phyloP scores from a whole-genome alignment of 1,140 invertebrate genomes.

The Sycophaga agraensis region DNA sequence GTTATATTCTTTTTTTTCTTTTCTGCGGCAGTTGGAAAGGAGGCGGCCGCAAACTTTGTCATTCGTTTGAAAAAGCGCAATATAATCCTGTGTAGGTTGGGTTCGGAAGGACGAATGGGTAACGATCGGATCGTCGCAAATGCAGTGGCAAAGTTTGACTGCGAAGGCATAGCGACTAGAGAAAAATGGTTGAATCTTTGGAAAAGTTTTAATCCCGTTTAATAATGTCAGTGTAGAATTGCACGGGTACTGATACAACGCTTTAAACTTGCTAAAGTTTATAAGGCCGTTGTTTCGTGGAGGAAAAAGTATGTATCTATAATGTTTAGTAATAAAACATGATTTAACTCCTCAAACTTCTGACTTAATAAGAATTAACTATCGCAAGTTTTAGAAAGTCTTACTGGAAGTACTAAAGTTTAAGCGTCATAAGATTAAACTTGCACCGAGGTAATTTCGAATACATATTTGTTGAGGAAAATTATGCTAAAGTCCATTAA shows the following conservation, averaged over 20 bases:
- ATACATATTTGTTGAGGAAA: neutral
- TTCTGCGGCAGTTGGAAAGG: no score
- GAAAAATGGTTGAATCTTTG: no score
- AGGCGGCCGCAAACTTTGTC: no score
- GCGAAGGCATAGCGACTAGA: no score
- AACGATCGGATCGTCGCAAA: no score
- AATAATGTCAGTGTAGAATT: conserved; percentile 2
- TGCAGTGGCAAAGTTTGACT: no score
- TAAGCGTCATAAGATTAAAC: conserved; percentile 18
- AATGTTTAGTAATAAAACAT: conserved; percentile 21
- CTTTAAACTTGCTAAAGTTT: conserved; percentile 8
- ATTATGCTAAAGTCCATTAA: conserved; percentile 13
- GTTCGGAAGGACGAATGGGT: no score
- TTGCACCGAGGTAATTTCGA: conserved; percentile 19
- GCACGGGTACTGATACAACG: conserved; percentile 1
- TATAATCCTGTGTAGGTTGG: no score
- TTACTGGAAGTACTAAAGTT: conserved; percentile 16
- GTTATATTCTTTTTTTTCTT: no score
- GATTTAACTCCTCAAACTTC: conserved; percentile 25
- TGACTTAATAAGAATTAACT: conserved; percentile 29
- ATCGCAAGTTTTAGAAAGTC: conserved; percentile 21
- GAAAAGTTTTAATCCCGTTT: no score
- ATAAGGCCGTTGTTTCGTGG: neutral
- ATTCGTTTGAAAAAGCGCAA: no score
- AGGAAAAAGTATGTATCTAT: neutral